These are phyloP conservation scores for Heteropelma amictum DNA, from an alignment of 2,888 invertebrate genomes.

Conservation along the genomic window DNA sequence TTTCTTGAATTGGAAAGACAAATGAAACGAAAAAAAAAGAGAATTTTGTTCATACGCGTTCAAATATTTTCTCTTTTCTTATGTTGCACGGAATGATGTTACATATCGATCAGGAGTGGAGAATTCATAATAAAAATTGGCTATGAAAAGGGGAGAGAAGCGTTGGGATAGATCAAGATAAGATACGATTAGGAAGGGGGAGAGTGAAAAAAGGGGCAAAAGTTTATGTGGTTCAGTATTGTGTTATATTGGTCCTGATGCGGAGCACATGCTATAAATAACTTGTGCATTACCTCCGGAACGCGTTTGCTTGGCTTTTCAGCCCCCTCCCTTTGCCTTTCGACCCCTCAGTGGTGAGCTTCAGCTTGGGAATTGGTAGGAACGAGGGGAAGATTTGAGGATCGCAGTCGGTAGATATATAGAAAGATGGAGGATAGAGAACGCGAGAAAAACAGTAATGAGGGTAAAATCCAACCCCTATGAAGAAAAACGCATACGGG, in stretches of 20 bases:
- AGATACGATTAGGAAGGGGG: not conserved
- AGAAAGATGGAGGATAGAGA: constrained; percentile 3
- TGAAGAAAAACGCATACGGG: constrained; percentile 22
- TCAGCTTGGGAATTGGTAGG: not conserved
- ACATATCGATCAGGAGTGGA: not conserved
- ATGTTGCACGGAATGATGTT: not conserved
- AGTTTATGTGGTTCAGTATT: constrained; percentile 54
- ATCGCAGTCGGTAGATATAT: constrained; percentile 10
- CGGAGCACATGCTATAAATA: constrained; percentile 61
- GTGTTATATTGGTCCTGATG: constrained; percentile 63
- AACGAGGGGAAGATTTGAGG: constrained; percentile 9
- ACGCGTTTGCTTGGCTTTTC: constrained; percentile 48
- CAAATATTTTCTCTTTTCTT: not conserved
- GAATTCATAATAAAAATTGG: constrained; percentile 22
- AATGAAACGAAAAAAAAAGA: too few relatives aligned
- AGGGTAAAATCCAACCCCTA: constrained; percentile 23
- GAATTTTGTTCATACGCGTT: too few relatives aligned
- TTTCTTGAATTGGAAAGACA: too few relatives aligned
- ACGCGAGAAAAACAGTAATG: constrained; percentile 24
- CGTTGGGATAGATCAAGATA: constrained; percentile 23
- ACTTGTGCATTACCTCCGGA: constrained; percentile 48
- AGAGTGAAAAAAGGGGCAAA: constrained; percentile 57
- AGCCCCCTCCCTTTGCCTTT: not conserved
- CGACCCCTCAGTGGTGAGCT: constrained; percentile 27
- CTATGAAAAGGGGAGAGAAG: not conserved